phyloP scores from a whole-genome alignment of 1,140 invertebrate genomes.

The Phenacoccus solenopsis region DNA sequence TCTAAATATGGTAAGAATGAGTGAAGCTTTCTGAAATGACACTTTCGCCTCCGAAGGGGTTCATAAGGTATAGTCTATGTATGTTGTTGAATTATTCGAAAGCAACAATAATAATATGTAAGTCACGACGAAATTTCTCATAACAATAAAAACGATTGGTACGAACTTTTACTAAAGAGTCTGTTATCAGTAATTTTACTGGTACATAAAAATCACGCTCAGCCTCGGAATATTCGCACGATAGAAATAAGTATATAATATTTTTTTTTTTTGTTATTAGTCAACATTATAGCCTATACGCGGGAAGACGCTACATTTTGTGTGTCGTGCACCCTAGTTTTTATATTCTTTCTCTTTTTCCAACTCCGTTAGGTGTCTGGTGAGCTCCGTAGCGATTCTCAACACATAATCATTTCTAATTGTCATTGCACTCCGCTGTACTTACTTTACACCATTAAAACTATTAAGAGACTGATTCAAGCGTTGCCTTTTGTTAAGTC shows the following conservation, averaged over 20 bases:
- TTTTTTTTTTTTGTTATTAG: neutral
- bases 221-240: neutral
- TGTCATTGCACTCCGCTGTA: neutral
- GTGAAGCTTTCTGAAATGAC: neutral
- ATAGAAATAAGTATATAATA: too few relatives aligned
- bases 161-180: too few relatives aligned
- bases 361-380: neutral
- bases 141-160: neutral
- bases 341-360: neutral
- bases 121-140: neutral
- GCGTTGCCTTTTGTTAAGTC: neutral
- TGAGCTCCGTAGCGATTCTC: neutral
- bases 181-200: neutral
- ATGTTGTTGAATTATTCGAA: neutral
- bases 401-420: neutral
- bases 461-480: neutral
- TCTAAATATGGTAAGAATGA: neutral
- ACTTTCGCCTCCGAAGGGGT: neutral
- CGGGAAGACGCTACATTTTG: neutral
- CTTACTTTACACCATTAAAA: neutral
- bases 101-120: neutral
- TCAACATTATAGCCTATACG: neutral
- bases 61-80: neutral
- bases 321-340: neutral
- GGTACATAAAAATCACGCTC: neutral